A percentile compares a stretch with the other conserved stretches of the same genome.
phyloP scores from a whole-genome alignment of 2,113 vertebrate genomes.

The Cyprinus carpio region DNA sequence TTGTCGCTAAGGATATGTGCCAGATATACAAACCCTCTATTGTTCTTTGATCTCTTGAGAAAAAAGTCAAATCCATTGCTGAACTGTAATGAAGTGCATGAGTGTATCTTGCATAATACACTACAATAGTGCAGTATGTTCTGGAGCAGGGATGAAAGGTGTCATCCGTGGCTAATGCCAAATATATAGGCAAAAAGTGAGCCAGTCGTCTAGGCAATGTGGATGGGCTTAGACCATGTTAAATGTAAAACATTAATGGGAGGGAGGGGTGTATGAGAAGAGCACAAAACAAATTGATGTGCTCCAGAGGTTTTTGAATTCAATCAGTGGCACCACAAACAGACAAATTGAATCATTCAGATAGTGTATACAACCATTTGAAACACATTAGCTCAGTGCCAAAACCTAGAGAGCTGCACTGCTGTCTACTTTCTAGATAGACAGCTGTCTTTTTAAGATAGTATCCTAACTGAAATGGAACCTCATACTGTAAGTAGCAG shows the following conservation, averaged over 20 bases:
- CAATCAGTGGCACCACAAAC: slow-evolving; percentile 32
- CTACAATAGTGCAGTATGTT: slow-evolving; percentile 13
- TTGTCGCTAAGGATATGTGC: not conserved
- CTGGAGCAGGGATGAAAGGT: slow-evolving; percentile 27
- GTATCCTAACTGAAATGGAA: not conserved
- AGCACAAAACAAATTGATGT: slow-evolving; percentile 24
- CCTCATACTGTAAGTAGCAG: not conserved
- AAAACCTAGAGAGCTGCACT: slow-evolving; percentile 12
- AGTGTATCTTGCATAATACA: slow-evolving; percentile 37
- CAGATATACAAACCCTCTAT: slow-evolving; percentile 3
- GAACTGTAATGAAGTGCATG: slow-evolving; percentile 31
- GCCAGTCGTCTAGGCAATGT: slow-evolving; percentile 5
- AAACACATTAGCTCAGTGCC: slow-evolving; percentile 1
- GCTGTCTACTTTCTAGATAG: not conserved
- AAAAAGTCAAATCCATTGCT: slow-evolving; percentile 1
- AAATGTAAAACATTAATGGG: slow-evolving; percentile 17
- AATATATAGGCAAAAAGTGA: slow-evolving; percentile 30
- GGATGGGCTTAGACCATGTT: not conserved
- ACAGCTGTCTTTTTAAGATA: too few relatives aligned
- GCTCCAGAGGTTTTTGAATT: slow-evolving; percentile 20
- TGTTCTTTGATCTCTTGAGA: not conserved
- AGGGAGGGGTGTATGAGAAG: not conserved
- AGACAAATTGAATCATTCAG: slow-evolving; percentile 16
- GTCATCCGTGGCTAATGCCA: slow-evolving; percentile 15
- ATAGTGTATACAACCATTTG: slow-evolving; percentile 7